Base-by-base conservation (phyloP, 2,888 invertebrate species). In the Lamellibrachia satsuma region DNA sequence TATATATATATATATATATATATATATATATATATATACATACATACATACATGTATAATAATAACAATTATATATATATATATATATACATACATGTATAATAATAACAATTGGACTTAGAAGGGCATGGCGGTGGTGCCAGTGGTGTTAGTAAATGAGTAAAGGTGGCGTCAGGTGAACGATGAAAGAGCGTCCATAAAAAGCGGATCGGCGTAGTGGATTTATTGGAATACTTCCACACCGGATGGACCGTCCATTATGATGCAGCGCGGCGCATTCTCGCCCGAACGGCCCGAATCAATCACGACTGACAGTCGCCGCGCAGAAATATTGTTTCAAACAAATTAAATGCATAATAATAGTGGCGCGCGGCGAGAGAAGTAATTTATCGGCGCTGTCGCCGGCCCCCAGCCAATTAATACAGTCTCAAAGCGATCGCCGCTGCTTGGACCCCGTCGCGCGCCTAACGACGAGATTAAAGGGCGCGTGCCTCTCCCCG, bases 11-110 rank as follows among this genome's bases (percentile, higher is more conserved):
- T 90, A 90, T 90, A 7, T 90, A 51, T 90, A 0, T 90, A 39
- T 39, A 7, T 52, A 27, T 91, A 1, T 51, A 90, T 90, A 22
- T 90, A 90, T 90, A 90, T 90, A 90, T 90, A 90, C 15, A 90
- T 90, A 90, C 15, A 90, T 90, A 90, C 15, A 90, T 91, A 91
- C 27, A 91, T 91, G n/a, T 91, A 9, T 91, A 91, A 22, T 22
- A 22, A 90, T n/a, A n/a, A n/a, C n/a, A n/a, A n/a, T n/a, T n/a
- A n/a, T 90, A 90, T 90, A 90, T 90, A 90, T 90, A 90, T 90
- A 90, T 90, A 90, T 90, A 90, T 90, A 90, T 90, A 6, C 15
- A 90, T 90, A 90, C 3, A 90, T 15, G 15, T 90, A 90, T 90
- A 7, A 90, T 22, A 15, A 39, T n/a, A 52, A 39, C 2, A n/a